Conservation (phyloP, 1,140 invertebrate genomes). For the Apolygus lucorum region DNA sequence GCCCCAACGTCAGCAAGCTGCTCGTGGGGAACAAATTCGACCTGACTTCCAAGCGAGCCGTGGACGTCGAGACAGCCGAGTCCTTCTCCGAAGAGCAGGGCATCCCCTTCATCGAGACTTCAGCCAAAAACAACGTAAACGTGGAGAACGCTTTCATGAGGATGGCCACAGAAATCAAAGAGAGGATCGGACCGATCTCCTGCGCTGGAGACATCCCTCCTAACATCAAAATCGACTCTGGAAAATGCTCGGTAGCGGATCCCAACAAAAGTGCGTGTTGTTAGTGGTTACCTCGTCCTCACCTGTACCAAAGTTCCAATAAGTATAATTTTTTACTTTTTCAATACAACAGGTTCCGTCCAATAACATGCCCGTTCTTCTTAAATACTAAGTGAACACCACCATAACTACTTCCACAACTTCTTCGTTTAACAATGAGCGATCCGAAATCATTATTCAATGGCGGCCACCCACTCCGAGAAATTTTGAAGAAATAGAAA, state of each 20-base stretch:
- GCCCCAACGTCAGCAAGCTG: constrained; percentile 47
- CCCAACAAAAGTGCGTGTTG: background rate
- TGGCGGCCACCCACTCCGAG: too few relatives aligned
- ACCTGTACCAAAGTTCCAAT: too few relatives aligned
- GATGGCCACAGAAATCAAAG: constrained; percentile 95
- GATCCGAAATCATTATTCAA: too few relatives aligned
- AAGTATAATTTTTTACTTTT: too few relatives aligned
- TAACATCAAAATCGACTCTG: constrained; percentile 77
- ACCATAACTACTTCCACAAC: too few relatives aligned
- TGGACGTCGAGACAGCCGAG: constrained; percentile 86
- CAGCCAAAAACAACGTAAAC: constrained; percentile 93
- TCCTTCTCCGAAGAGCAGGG: constrained; percentile 95
- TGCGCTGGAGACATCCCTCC: constrained; percentile 59
- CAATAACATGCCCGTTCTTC: too few relatives aligned
- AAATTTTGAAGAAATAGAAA: too few relatives aligned
- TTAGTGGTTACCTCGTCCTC: too few relatives aligned
- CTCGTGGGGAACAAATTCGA: constrained; percentile 50
- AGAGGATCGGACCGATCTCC: constrained; percentile 79
- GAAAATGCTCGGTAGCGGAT: constrained; percentile 40
- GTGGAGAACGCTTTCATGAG: constrained; percentile 97
- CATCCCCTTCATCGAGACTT: constrained; percentile 95
- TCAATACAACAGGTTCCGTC: too few relatives aligned
- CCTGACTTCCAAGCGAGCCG: constrained; percentile 84
- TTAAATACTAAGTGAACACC: too few relatives aligned
- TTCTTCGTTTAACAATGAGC: too few relatives aligned